These are phyloP conservation scores for Eurypyga helias DNA, from an alignment of 2,113 vertebrate species.

Conservation along the genomic window DNA sequence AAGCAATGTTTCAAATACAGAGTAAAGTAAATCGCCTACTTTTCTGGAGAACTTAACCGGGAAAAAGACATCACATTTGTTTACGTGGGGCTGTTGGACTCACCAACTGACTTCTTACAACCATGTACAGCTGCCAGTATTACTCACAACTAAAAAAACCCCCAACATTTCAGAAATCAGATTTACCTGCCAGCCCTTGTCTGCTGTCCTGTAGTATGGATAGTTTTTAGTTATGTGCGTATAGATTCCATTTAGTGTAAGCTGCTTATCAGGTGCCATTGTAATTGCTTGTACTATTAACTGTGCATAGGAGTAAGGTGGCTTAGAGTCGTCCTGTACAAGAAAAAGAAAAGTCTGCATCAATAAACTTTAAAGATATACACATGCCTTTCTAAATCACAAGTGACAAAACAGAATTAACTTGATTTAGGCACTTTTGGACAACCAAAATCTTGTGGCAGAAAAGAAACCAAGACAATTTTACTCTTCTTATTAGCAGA, in stretches of 20 bases:
- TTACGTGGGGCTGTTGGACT: not conserved
- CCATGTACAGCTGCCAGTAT: not conserved
- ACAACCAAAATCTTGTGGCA: not conserved
- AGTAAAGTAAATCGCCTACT: not conserved
- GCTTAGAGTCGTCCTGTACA: slow-evolving; percentile 93
- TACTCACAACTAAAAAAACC: not conserved
- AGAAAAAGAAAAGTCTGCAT: not conserved
- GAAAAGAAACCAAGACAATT: not conserved
- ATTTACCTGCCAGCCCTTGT: slow-evolving; percentile 98
- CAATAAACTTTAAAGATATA: not conserved
- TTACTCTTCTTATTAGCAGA: not conserved
- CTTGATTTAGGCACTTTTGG: not conserved
- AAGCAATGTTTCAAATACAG: not conserved
- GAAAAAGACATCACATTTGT: not conserved
- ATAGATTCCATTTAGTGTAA: slow-evolving; percentile 96
- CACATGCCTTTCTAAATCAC: not conserved
- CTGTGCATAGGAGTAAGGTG: slow-evolving; percentile 96
- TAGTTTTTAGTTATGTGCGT: slow-evolving; percentile 98
- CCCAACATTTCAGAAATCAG: not conserved
- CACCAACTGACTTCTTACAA: not conserved
- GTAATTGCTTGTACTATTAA: slow-evolving; percentile 97
- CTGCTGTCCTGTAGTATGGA: slow-evolving; percentile 95
- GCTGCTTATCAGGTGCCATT: slow-evolving; percentile 94
- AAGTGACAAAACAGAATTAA: not conserved
- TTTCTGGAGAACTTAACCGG: not conserved